Conservation (phyloP, 2,888 invertebrate species). For the Tolmerus cingulatus region DNA sequence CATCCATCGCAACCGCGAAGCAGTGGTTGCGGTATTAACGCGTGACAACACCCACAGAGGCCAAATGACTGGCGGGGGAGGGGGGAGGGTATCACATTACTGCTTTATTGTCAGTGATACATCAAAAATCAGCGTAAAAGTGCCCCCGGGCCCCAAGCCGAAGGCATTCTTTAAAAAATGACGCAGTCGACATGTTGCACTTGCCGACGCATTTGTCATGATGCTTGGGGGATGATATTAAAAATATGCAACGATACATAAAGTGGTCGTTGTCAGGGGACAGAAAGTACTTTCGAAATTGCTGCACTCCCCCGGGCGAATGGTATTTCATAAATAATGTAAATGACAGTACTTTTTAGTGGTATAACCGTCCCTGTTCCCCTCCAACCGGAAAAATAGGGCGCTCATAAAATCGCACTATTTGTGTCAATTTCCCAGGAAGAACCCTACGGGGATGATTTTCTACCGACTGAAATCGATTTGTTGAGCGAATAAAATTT, state of each 20-base stretch:
- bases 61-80: neutral
- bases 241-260: neutral
- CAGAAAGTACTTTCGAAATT: neutral
- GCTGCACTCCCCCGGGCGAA: neutral
- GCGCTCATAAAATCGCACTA: neutral
- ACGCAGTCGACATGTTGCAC: neutral
- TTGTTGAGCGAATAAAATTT: neutral
- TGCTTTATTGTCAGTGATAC: constrained; percentile 1
- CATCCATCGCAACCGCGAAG: neutral
- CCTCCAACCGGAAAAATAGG: neutral
- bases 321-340: neutral
- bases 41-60: constrained; percentile 15
- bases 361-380: neutral
- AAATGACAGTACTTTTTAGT: neutral
- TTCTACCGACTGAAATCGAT: neutral
- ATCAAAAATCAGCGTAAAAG: neutral
- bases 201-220: neutral
- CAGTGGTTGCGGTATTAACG: constrained; percentile 24
- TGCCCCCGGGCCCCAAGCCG: neutral
- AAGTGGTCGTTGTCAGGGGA: neutral
- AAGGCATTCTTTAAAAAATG: neutral
- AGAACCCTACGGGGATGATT: neutral
- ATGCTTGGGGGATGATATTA: neutral
- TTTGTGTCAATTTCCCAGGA: neutral
- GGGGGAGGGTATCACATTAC: neutral